These are phyloP conservation scores for Poecilia gillii DNA, from an alignment of 2,797 vertebrate genomes.

Conservation along the genomic window DNA sequence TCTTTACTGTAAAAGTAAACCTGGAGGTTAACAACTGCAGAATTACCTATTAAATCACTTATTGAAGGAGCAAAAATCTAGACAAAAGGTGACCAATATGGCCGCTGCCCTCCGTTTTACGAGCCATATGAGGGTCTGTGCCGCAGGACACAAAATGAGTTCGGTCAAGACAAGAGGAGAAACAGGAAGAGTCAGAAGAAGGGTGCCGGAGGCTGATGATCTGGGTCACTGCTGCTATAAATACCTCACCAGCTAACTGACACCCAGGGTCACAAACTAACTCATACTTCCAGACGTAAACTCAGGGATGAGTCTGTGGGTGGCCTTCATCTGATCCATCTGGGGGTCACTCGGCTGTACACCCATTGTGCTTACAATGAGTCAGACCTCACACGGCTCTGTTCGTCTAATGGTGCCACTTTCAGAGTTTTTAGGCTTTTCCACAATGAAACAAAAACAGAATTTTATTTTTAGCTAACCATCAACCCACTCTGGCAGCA, in stretches of 20 bases:
- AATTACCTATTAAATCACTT: not conserved
- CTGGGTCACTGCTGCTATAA: slow-evolving; percentile 80
- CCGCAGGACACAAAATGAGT: slow-evolving; percentile 27
- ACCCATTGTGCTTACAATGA: not conserved
- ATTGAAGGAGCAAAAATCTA: not conserved
- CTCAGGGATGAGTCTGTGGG: slow-evolving; percentile 21
- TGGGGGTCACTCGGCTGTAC: not conserved
- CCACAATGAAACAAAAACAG: slow-evolving; percentile 9
- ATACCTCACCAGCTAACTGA: slow-evolving; percentile 75
- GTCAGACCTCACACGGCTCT: slow-evolving; percentile 18
- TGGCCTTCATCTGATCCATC: slow-evolving; percentile 30
- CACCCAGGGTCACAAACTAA: slow-evolving; percentile 68
- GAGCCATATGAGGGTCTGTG: not conserved
- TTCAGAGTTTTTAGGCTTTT: not conserved
- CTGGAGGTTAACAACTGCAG: not conserved
- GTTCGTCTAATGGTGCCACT: not conserved
- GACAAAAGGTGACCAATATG: not conserved
- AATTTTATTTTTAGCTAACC: slow-evolving; percentile 47
- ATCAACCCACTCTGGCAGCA: slow-evolving; percentile 21
- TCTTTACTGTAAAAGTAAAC: not conserved
- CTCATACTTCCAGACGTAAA: slow-evolving; percentile 35
- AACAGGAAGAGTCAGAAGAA: slow-evolving; percentile 42
- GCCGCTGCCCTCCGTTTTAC: not conserved
- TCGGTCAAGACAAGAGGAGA: slow-evolving; percentile 30
- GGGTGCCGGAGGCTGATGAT: slow-evolving; percentile 66